Conservation (phyloP, 2,888 invertebrate species). For the Thera obeliscata region DNA sequence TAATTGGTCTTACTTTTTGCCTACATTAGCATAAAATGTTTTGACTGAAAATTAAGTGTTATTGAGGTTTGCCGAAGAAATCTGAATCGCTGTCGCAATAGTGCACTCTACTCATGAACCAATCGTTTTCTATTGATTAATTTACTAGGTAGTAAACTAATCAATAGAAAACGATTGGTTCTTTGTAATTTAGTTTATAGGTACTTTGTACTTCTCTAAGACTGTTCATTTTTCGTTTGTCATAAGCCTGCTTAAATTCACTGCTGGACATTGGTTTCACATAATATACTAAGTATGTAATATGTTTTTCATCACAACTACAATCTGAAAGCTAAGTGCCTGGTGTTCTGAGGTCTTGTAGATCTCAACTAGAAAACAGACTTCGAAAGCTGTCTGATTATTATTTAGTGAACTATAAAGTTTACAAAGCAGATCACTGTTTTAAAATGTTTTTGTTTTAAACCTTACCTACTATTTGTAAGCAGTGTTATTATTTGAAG, state of each 20-base stretch:
- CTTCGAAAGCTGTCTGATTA: slow-evolving; percentile 1
- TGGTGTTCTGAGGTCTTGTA: slow-evolving; percentile 9
- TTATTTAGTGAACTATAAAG: slow-evolving; percentile 4
- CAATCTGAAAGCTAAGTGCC: not conserved
- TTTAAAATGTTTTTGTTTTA: slow-evolving; percentile 25
- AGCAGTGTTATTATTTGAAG: slow-evolving; percentile 8
- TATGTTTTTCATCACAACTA: not conserved
- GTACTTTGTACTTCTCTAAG: slow-evolving; percentile 5
- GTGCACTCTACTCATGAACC: slow-evolving; percentile 49
- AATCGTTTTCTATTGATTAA: slow-evolving; percentile 44
- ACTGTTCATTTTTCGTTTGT: slow-evolving; percentile 6
- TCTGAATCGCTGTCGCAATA: slow-evolving; percentile 60
- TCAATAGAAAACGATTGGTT: too few species aligned
- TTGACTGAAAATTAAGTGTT: slow-evolving; percentile 66
- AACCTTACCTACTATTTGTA: slow-evolving; percentile 14
- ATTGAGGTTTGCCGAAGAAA: slow-evolving; percentile 66
- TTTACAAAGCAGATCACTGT: slow-evolving; percentile 6
- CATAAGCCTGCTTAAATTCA: not conserved
- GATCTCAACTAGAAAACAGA: slow-evolving; percentile 6
- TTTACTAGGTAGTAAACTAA: too few species aligned
- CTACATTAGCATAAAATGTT: slow-evolving; percentile 56
- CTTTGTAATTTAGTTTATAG: not conserved
- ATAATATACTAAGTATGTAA: not conserved
- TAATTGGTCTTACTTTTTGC: slow-evolving; percentile 33
- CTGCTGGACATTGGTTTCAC: not conserved